These are phyloP conservation scores for Saxidomus purpurata DNA, from an alignment of 1,140 invertebrate genomes.

Conservation along the genomic window DNA sequence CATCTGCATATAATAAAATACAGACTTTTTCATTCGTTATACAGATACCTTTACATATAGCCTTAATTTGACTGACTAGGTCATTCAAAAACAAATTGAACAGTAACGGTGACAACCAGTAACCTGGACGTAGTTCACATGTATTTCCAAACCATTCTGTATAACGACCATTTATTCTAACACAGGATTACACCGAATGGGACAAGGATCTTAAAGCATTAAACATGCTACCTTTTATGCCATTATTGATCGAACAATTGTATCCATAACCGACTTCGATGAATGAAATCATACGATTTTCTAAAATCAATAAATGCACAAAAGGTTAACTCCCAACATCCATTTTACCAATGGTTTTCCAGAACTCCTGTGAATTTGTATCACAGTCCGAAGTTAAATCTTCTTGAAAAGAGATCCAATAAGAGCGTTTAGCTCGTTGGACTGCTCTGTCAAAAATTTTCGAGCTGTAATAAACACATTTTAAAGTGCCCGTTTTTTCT, in stretches of 20 bases:
- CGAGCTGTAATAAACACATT: no score
- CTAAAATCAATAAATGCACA: constrained; percentile 65
- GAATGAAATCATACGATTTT: constrained; percentile 65
- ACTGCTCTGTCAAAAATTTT: not conserved
- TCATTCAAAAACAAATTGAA: constrained; percentile 39
- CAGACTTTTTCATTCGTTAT: not conserved
- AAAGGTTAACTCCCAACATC: constrained; percentile 17
- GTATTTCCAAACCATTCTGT: constrained; percentile 55
- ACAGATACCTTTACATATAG: not conserved
- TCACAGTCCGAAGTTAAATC: constrained; percentile 20
- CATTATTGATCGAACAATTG: constrained; percentile 24
- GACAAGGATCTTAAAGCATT: constrained; percentile 45
- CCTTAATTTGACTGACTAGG: not conserved
- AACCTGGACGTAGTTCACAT: constrained; percentile 21
- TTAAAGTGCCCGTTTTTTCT: no score
- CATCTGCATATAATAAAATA: constrained; percentile 21
- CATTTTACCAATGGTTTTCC: no score
- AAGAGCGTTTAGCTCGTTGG: constrained; percentile 19
- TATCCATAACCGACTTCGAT: constrained; percentile 25
- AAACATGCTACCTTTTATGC: constrained; percentile 26
- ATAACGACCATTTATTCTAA: constrained; percentile 33
- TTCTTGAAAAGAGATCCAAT: no score
- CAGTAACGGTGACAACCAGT: constrained; percentile 47
- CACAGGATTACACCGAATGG: constrained; percentile 31
- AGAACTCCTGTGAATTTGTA: constrained; percentile 4